phyloP scores from a whole-genome alignment of 2,888 invertebrate genomes.

The Elaeidobius kamerunicus region DNA sequence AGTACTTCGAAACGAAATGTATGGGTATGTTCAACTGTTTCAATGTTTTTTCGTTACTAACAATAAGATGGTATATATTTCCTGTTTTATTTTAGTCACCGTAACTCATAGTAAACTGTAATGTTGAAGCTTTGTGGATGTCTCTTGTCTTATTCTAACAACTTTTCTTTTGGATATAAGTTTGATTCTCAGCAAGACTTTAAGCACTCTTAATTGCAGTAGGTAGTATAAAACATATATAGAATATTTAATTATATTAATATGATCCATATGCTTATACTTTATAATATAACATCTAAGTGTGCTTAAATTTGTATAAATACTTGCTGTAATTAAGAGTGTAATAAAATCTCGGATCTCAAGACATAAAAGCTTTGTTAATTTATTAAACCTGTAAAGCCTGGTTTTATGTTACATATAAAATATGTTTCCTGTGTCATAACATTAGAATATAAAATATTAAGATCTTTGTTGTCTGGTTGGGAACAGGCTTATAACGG shows the following conservation, averaged over 20 bases:
- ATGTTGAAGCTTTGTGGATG: conserved; percentile 29
- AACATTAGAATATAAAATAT: not conserved
- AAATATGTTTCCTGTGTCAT: not conserved
- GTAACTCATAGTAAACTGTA: conserved; percentile 25
- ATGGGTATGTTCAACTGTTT: conserved; percentile 17
- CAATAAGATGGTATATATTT: conserved; percentile 36
- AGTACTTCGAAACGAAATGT: conserved; percentile 3
- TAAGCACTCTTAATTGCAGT: no score
- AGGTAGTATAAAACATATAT: no score
- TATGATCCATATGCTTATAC: no score
- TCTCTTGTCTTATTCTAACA: conserved; percentile 24
- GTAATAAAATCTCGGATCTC: no score
- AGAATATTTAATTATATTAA: no score
- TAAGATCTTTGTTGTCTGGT: no score
- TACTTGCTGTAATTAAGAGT: no score
- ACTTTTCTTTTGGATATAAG: not conserved
- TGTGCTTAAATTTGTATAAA: no score
- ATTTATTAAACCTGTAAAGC: not conserved
- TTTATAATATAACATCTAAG: no score
- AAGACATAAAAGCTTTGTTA: no score
- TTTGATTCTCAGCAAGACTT: conserved; percentile 2
- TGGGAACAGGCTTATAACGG: conserved; percentile 1
- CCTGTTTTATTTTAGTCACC: conserved; percentile 36
- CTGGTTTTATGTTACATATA: not conserved
- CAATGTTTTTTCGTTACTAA: conserved; percentile 35